Base-by-base conservation (phyloP, 2,888 invertebrate genomes). In the Drosophila leonis region DNA sequence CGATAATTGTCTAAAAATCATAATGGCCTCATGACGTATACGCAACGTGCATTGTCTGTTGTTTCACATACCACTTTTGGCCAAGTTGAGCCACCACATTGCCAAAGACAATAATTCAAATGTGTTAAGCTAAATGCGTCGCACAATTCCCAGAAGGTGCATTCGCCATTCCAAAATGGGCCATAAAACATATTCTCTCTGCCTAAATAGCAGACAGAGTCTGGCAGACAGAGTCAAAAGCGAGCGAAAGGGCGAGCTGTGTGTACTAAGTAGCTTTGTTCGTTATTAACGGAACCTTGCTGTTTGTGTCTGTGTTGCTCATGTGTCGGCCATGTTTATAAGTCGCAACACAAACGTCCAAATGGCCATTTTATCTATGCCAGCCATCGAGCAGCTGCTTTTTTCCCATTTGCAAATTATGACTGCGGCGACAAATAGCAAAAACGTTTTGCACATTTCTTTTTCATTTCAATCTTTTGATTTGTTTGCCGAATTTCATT, bases 61-160 rank as follows among this genome's bases (percentile, higher is more conserved):
- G 20, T 52, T 46, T 35, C 64, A 24, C 75, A 72, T 75, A 67
- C 66, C 56, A n/a, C 12, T 39, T 65, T 62, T 29, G 27, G 52
- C 27, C 31, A 15, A 10, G 35, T 29, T 29, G 4, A n/a, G 10
- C 4, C 18, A 49, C 48, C 48, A 49, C 18, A 13, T 13, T 18
- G 31, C 24, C 29, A 49, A 63, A 37, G 39, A 72, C 66, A 61
- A 74, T 74, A 78, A 78, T 74, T 80, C 69, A 75, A 85, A 84
- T 82, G 75, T 75, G 72, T 62, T 72, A 55, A 65, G 65, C 71
- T 29, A 48, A 76, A 80, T 74, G 59, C 49, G 48, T 54, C 49
- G 62, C 70, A 55, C 67, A 77, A 87, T 78, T 85, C 85, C 87
- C 85, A 62, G 65, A 78, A 70, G 75, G 68, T 64, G 80, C 73